phyloP scores from a whole-genome alignment of 2,113 vertebrate genomes.

The Raja brachyura region DNA sequence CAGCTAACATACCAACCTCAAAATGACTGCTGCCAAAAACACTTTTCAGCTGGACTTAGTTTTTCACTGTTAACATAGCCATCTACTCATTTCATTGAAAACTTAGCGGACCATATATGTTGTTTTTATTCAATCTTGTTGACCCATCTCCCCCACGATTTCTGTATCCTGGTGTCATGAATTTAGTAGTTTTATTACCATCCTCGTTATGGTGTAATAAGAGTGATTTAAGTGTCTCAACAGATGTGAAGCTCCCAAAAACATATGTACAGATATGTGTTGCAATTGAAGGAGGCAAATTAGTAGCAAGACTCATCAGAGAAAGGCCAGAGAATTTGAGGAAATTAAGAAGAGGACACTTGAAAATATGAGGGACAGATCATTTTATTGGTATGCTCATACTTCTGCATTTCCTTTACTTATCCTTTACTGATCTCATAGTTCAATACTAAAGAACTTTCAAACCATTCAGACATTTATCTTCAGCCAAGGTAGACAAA shows the following conservation, averaged over 20 bases:
- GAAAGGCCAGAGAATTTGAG: not conserved
- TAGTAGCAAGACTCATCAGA: not conserved
- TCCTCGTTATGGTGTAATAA: not conserved
- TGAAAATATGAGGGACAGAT: not conserved
- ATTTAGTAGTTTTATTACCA: not conserved
- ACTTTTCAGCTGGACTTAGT: not conserved
- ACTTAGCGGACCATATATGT: not conserved
- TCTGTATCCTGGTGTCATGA: not conserved
- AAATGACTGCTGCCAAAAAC: not conserved
- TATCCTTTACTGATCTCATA: not conserved
- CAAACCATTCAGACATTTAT: not conserved
- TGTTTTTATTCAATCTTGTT: not conserved
- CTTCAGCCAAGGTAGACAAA: not conserved
- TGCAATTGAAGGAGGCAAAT: not conserved
- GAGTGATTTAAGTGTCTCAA: not conserved
- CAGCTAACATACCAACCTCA: too few relatives aligned
- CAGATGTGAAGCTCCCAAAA: not conserved
- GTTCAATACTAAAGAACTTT: not conserved
- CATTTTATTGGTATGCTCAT: not conserved
- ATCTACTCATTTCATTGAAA: not conserved
- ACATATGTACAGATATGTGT: not conserved
- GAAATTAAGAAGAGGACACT: not conserved
- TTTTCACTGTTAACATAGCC: not conserved
- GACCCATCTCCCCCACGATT: not conserved
- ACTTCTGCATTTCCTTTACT: not conserved